A percentile compares a stretch with the other conserved stretches of the same genome.
Evolutionary conservation across 2,797 vertebrate species (phyloP).

Genomic region (Poeciliopsis infans): DNA sequence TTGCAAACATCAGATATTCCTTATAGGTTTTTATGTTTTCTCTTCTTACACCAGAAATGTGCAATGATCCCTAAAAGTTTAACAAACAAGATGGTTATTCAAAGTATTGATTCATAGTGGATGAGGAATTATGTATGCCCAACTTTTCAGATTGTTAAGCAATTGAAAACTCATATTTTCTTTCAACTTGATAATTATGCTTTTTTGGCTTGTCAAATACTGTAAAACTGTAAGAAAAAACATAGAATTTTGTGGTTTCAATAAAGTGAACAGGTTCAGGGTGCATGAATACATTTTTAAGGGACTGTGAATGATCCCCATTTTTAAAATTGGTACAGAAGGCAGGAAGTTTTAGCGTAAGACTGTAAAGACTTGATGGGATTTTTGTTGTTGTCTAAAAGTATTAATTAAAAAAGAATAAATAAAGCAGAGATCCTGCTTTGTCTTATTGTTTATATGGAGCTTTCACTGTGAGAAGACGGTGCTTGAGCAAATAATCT

Average conservation of each 20-base stretch:
- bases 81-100: not conserved
- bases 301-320: not conserved
- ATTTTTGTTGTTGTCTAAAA: not conserved
- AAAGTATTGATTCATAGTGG: not conserved
- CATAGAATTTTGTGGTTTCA: too few species aligned
- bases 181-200: too few species aligned
- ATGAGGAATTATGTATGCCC: not conserved
- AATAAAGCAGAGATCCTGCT: not conserved
- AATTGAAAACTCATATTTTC: too few species aligned
- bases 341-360: not conserved
- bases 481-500: slow-evolving; percentile 2
- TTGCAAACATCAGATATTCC: not conserved
- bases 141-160: too few species aligned
- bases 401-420: not conserved
- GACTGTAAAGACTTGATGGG: not conserved
- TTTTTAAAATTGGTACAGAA: not conserved
- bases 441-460: not conserved
- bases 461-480: not conserved
- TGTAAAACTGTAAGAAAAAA: not conserved
- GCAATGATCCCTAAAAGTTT: not conserved
- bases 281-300: not conserved
- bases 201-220: not conserved
- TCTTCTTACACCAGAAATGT: not conserved
- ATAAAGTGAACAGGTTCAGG: not conserved
- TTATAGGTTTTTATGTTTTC: not conserved